Percentiles rank a stretch among this genome's conserved stretches.
These are phyloP conservation scores for Acanthosepion esculentum DNA, from an alignment of 2,888 invertebrate species.

Conservation along the genomic window DNA sequence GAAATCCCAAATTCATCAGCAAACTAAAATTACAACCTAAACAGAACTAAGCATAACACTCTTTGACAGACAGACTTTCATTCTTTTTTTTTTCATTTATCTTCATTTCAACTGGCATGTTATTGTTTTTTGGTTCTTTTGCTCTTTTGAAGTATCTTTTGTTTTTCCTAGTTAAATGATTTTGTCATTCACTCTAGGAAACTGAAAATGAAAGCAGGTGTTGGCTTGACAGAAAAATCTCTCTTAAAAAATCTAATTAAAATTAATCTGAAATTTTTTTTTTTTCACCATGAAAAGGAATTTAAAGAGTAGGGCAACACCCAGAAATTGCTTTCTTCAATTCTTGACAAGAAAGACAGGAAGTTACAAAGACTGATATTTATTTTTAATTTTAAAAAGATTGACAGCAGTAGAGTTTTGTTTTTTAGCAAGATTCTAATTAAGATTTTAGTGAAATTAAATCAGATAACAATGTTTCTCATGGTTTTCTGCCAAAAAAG, in stretches of 20 bases:
- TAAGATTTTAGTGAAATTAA: not conserved
- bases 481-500: not conserved
- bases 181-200: not conserved
- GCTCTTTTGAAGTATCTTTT: too few species aligned
- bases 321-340: not conserved
- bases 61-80: too few species aligned
- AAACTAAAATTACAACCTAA: too few species aligned
- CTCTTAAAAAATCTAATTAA: conserved; percentile 33
- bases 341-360: not conserved
- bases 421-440: not conserved
- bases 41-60: too few species aligned
- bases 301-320: not conserved
- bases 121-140: too few species aligned
- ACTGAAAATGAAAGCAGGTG: not conserved
- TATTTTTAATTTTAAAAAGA: not conserved
- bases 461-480: not conserved
- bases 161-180: too few species aligned
- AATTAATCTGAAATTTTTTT: not conserved
- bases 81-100: too few species aligned
- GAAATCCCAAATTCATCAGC: too few species aligned
- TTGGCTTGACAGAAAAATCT: not conserved
- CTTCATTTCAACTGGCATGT: too few species aligned
- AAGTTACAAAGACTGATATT: not conserved
- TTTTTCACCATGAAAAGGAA: not conserved
- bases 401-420: not conserved